Evolutionary conservation across 2,113 vertebrate genomes (phyloP), one percentile per base, ranked within the genome.

Genomic region (Anseranas semipalmata): DNA sequence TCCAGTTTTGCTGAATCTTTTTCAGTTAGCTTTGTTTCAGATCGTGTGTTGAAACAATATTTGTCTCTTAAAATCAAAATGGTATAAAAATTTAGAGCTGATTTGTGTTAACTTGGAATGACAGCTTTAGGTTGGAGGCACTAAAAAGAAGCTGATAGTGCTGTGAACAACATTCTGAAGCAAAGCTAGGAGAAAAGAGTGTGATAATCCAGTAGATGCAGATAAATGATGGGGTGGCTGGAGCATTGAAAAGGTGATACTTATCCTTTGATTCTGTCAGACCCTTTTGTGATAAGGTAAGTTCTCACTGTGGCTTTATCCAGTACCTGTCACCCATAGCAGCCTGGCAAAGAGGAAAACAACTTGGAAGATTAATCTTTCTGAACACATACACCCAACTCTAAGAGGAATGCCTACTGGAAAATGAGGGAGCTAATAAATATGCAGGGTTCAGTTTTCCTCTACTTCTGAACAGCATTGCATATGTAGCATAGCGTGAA

Each of bases 221-320:
- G 68, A 37, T 71, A 58, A 96, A 82, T 90, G 22, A 45, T 45
- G 35, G 50, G 75, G 50, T 88, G 74, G 60, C 59, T 91, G 62
- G 24, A 76, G 24, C 48, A 70, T 7, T 82, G 72, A 87, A 79
- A 74, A 86, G 32, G 21, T 85, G 75, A 86, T 84, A 59, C 46
- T 81, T 77, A 70, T 22, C 4, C 48, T 84, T 85, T 89, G 89
- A 92, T 90, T 93, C 63, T 92, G 46, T 83, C 80, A 89, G 46
- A 59, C 25, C 41, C 73, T 94, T 93, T 77, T 68, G 75, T 87
- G 83, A 89, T 92, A 89, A 94, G 28, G 25, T 67, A 81, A 56
- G 80, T 68, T 85, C n/a, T 93, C 46, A 58, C 0, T 3, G 71
- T 67, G 35, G 39, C 68, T 92, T 91, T 89, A 91, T 93, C 62